Evolutionary conservation across 2,797 vertebrate species (phyloP), one percentile per base, ranked within the genome.

Genomic region (Malurus splendens): DNA sequence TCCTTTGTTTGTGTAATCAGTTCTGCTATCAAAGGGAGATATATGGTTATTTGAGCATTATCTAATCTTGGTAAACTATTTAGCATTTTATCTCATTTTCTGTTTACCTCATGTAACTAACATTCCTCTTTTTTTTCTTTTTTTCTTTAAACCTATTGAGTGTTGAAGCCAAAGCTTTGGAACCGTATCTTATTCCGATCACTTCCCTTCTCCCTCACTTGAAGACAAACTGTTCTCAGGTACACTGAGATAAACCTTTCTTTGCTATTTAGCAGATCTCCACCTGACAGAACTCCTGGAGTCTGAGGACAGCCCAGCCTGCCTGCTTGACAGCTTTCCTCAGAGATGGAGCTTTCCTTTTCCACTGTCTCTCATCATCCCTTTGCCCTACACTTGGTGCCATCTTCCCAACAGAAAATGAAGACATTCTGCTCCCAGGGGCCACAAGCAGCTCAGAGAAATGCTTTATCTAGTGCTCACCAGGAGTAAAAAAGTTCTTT

Each of bases 51-150:
- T 89, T 2, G 3, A 64, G 30, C n/a, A n/a, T 81, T 81, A 87
- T 81, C 77, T 72, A 72, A 28, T 73, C 77, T 78, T 73, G n/a
- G 22, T 81, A 78, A 88, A 72, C 15, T 89, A 36, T 56, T 81
- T 81, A 90, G 30, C 55, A 92, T 93, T 94, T 94, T 79, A 60
- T 89, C 73, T 59, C 48, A 56, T 87, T 89, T 89, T 92, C 54
- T 72, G 16, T 92, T 87, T 93, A 54, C 64, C 48, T 76, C 77
- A 54, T 39, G 27, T 73, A 64, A 38, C 41, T 59, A 59, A 55
- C 0, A 0, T 45, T 62, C 16, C 11, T 79, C 7, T 22, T 9
- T 23, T 36, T 36, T 47, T 9, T 18, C 32, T 32, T 10, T 48
- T 36, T 38, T 66, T 16, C 6, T 36, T 51, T 2, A 8, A 76